Evolutionary conservation across 2,888 invertebrate genomes (phyloP).

Genomic region (Empis livida): DNA sequence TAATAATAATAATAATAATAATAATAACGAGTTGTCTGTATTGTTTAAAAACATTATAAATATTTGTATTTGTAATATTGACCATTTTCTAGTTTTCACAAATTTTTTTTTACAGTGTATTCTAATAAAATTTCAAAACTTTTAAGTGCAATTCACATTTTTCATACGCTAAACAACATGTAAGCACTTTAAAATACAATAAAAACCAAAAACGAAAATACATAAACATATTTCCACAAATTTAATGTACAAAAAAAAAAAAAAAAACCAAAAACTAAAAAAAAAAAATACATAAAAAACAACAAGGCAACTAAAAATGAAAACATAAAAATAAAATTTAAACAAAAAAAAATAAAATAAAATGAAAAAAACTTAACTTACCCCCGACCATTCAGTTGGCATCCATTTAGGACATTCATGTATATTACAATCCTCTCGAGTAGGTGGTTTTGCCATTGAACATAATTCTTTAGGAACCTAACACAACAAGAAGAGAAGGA

Average conservation of each 20-base stretch:
- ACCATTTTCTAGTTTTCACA: too few species aligned
- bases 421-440: constrained; percentile 69
- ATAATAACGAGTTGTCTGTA: too few species aligned
- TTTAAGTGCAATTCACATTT: too few species aligned
- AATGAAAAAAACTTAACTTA: constrained; percentile 45
- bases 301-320: constrained; percentile 17
- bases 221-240: constrained; percentile 8
- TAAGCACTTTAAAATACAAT: not conserved
- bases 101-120: too few species aligned
- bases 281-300: constrained; percentile 2
- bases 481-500: not conserved
- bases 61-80: too few species aligned
- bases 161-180: too few species aligned
- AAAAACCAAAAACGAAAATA: not conserved
- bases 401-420: constrained; percentile 83
- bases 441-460: constrained; percentile 52
- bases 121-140: too few species aligned
- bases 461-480: constrained; percentile 54
- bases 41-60: too few species aligned
- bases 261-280: not conserved
- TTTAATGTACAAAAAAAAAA: constrained; percentile 10
- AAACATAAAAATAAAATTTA: not conserved
- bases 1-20: too few species aligned
- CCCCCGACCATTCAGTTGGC: constrained; percentile 79
- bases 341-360: constrained; percentile 9